These are phyloP conservation scores for Cyphomyrus discorhynchus DNA, from an alignment of 2,113 vertebrate species.

Conservation along the genomic window DNA sequence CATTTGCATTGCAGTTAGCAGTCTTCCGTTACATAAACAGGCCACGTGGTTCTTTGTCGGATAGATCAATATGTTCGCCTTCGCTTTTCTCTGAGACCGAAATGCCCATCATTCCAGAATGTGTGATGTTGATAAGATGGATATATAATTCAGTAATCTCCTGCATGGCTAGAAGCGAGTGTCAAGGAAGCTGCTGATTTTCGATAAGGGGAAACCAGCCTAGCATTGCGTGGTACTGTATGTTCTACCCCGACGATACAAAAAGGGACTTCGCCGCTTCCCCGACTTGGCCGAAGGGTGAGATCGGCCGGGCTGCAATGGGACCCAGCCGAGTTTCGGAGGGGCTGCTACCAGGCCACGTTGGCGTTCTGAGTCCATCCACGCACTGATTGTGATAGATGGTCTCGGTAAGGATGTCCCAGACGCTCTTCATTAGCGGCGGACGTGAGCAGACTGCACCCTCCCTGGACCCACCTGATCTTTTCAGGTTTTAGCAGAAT, in stretches of 20 bases:
- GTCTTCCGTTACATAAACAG: background rate
- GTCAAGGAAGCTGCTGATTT: background rate
- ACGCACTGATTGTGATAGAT: constrained; percentile 41
- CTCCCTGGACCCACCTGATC: background rate
- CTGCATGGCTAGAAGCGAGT: background rate
- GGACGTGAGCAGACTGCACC: constrained; percentile 46
- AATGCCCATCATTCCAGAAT: background rate
- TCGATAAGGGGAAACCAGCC: background rate
- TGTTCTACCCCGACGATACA: background rate
- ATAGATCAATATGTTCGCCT: background rate
- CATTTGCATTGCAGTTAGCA: background rate
- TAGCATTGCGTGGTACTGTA: background rate
- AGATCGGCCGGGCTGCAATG: background rate
- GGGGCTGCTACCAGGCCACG: background rate
- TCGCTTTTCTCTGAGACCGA: background rate
- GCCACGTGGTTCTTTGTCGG: background rate
- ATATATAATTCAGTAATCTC: background rate
- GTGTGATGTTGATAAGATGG: background rate
- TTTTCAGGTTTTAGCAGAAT: background rate
- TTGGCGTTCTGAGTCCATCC: background rate
- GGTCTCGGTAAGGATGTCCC: constrained; percentile 37
- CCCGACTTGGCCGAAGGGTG: background rate
- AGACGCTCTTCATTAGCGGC: constrained; percentile 44
- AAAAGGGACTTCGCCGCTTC: background rate
- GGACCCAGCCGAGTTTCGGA: background rate